Conservation (phyloP, 2,888 invertebrate genomes). For the Oeneis ivallda region DNA sequence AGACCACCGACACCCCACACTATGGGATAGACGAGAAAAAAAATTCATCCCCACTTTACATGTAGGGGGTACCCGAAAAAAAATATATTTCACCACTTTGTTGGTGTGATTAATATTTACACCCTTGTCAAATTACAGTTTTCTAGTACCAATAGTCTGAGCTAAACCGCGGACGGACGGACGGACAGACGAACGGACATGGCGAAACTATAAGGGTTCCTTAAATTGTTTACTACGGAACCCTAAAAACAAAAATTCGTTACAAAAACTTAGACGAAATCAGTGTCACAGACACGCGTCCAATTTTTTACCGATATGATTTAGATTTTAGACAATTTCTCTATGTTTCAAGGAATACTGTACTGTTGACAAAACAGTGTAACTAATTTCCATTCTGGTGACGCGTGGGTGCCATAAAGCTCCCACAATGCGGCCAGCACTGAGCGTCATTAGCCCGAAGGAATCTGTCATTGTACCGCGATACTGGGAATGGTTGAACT, state of each 20-base stretch:
- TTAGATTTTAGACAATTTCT: constrained; percentile 62
- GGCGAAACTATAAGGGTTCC: no score
- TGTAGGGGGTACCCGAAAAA: no score
- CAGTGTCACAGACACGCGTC: constrained; percentile 63
- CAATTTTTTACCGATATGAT: constrained; percentile 56
- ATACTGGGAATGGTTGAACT: constrained; percentile 66
- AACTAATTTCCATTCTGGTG: constrained; percentile 76
- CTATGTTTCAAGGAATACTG: constrained; percentile 69
- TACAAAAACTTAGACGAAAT: constrained; percentile 8
- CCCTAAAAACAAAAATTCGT: constrained; percentile 9
- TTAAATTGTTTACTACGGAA: no score
- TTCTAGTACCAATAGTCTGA: no score
- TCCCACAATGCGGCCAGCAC: constrained; percentile 71
- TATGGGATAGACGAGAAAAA: no score
- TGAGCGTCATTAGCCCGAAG: constrained; percentile 67
- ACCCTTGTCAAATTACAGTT: no score
- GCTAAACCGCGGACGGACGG: no score
- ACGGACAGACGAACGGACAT: no score
- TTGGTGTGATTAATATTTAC: no score
- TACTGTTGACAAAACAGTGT: constrained; percentile 76
- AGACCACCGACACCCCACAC: no score
- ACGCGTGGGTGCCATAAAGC: constrained; percentile 79
- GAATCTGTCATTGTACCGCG: constrained; percentile 59
- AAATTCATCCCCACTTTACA: no score
- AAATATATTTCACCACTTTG: no score